Evolutionary conservation across 2,888 invertebrate genomes (phyloP).

Genomic region (Polymixis flavicincta): DNA sequence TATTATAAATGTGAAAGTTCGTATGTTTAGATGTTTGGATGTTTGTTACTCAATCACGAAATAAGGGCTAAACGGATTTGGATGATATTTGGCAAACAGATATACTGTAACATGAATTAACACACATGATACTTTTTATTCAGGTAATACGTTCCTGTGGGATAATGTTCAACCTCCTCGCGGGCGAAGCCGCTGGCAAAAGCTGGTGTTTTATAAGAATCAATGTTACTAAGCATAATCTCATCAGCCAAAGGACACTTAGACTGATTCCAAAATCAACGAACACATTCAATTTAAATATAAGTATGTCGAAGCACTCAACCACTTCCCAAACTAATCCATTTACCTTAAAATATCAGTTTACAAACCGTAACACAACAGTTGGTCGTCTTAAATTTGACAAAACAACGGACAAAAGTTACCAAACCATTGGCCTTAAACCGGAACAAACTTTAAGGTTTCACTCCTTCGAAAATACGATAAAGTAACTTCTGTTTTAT

Average conservation of each 20-base stretch:
- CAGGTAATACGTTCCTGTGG: too few species aligned
- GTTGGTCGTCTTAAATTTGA: conserved; percentile 56
- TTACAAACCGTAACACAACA: conserved; percentile 44
- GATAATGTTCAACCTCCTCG: too few species aligned
- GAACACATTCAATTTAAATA: neutral
- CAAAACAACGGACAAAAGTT: conserved; percentile 64
- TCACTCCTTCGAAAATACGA: conserved; percentile 62
- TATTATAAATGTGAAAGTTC: too few species aligned
- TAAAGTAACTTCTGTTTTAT: conserved; percentile 64
- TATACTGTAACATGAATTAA: too few species aligned
- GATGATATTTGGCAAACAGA: too few species aligned
- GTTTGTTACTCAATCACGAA: too few species aligned
- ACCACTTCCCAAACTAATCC: conserved; percentile 41
- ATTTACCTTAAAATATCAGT: conserved; percentile 47
- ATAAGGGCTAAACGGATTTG: too few species aligned
- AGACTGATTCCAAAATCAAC: neutral
- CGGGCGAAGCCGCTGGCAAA: too few species aligned
- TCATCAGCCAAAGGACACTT: neutral
- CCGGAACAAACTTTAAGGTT: conserved; percentile 64
- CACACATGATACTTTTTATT: too few species aligned
- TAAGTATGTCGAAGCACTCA: conserved; percentile 8
- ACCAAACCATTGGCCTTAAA: conserved; percentile 57
- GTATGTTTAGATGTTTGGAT: too few species aligned
- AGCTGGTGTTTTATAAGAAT: neutral
- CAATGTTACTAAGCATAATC: neutral